Percentiles rank a stretch among this genome's conserved stretches.
Conservation (phyloP, 2,888 invertebrate species). For the Elegia similella region DNA sequence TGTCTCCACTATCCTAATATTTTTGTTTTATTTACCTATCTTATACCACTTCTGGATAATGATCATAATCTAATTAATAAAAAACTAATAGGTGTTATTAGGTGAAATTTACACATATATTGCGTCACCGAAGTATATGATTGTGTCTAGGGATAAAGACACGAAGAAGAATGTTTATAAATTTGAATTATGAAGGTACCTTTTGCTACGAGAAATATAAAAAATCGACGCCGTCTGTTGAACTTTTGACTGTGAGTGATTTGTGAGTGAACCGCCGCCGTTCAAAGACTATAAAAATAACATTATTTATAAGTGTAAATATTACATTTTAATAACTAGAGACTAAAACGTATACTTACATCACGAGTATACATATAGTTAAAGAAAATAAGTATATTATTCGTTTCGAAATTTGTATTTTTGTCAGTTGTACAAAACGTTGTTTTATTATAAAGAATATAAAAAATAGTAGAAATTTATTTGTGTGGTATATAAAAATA, state of each 20-base stretch:
- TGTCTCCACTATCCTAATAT: no score
- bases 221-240: constrained; percentile 14
- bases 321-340: constrained; percentile 40
- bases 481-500: constrained; percentile 29
- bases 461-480: constrained; percentile 26
- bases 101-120: no score
- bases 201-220: neutral
- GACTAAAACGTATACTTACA: constrained; percentile 22
- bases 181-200: neutral
- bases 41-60: no score
- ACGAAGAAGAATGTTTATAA: neutral
- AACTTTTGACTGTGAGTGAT: constrained; percentile 7
- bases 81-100: no score
- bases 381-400: constrained; percentile 23
- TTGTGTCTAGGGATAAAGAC: neutral
- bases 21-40: no score
- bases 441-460: constrained; percentile 29
- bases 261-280: constrained; percentile 33
- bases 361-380: constrained; percentile 21
- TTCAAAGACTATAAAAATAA: constrained; percentile 33
- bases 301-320: constrained; percentile 54
- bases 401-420: constrained; percentile 53
- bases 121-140: no score
- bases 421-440: constrained; percentile 45
- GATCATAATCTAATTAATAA: no score